A percentile compares a stretch with the other conserved stretches of the same genome.
Conservation (phyloP, 2,888 invertebrate species). For the Julus scandinavius region DNA sequence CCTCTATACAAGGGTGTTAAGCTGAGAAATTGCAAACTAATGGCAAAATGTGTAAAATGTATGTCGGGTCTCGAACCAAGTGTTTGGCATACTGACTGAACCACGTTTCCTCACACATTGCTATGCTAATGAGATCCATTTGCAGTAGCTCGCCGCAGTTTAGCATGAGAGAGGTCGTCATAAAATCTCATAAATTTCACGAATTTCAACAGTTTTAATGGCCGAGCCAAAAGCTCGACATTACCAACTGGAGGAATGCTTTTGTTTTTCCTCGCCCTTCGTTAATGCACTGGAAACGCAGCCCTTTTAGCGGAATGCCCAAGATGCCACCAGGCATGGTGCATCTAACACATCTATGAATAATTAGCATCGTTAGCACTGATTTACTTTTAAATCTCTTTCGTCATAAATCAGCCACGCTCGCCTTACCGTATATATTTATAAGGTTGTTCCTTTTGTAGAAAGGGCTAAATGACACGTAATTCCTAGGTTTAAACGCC, state of each 20-base stretch:
- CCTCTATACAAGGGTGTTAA: not conserved
- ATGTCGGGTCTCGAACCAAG: not conserved
- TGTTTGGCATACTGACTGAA: not conserved
- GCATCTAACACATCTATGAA: not conserved
- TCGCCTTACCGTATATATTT: not conserved
- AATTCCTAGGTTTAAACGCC: slow-evolving; percentile 26
- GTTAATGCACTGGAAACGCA: not conserved
- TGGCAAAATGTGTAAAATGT: slow-evolving; percentile 10
- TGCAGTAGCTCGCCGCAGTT: not conserved
- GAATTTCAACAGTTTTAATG: not conserved
- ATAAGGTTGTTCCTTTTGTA: not conserved
- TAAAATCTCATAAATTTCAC: slow-evolving; percentile 7
- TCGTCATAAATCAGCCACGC: slow-evolving; percentile 13
- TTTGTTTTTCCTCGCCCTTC: slow-evolving; percentile 8
- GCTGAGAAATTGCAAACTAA: not conserved
- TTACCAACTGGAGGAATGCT: not conserved
- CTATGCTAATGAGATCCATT: not conserved
- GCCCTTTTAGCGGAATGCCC: not conserved
- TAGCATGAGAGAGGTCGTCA: not conserved
- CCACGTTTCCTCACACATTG: not conserved
- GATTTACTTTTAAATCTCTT: slow-evolving; percentile 33
- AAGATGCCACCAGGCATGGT: not conserved
- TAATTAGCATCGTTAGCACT: slow-evolving; percentile 26
- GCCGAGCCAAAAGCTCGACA: not conserved
- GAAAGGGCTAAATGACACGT: slow-evolving; percentile 17